phyloP scores from a whole-genome alignment of 2,888 invertebrate genomes.

The Sinohyriopsis cumingii region DNA sequence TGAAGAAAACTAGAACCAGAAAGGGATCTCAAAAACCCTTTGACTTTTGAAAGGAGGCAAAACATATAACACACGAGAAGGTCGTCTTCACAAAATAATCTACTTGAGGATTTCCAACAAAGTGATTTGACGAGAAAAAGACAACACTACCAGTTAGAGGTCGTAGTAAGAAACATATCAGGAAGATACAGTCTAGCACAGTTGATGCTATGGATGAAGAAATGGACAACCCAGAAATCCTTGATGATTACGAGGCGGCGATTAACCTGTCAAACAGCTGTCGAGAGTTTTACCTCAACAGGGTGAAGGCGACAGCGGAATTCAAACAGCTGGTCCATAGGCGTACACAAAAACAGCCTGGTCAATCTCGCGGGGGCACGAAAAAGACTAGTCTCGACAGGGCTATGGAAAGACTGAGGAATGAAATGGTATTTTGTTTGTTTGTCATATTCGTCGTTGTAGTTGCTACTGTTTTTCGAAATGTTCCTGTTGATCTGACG shows the following conservation, averaged over 20 bases:
- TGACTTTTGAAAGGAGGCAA: too few species aligned
- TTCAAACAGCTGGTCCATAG: conserved; percentile 17
- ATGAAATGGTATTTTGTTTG: conserved; percentile 52
- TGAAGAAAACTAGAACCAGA: too few species aligned
- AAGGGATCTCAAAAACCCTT: too few species aligned
- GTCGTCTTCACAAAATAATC: too few species aligned
- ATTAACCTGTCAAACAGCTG: conserved; percentile 55
- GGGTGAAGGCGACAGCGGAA: conserved; percentile 36
- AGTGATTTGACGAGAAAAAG: too few species aligned
- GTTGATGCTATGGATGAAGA: neutral
- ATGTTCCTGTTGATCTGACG: too few species aligned
- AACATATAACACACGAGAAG: too few species aligned
- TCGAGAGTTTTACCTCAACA: conserved; percentile 44
- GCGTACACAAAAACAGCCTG: conserved; percentile 5
- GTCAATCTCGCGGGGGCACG: conserved; percentile 12
- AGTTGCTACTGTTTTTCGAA: too few species aligned
- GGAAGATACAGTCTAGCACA: neutral
- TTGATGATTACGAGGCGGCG: conserved; percentile 37
- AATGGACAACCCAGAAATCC: conserved; percentile 2
- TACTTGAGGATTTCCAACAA: too few species aligned
- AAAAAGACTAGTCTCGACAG: conserved; percentile 31
- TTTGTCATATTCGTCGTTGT: conserved; percentile 26
- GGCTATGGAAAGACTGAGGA: conserved; percentile 51
- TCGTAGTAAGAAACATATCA: too few species aligned
- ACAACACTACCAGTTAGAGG: too few species aligned